Conservation (phyloP, 2,888 invertebrate genomes). For the Pecten maximus region DNA sequence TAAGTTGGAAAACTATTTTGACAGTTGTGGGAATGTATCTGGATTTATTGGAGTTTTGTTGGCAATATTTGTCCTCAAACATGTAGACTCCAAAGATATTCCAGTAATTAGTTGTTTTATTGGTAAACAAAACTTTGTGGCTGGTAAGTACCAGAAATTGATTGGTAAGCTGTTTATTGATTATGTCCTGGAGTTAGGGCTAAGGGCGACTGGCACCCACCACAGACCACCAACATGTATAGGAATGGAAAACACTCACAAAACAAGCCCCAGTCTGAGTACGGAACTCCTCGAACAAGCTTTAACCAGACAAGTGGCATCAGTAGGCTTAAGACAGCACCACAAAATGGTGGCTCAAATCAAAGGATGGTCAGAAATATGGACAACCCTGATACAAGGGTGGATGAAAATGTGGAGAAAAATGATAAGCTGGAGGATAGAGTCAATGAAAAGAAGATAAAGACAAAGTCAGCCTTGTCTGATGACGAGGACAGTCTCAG, state of each 20-base stretch:
- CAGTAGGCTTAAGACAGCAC: background rate
- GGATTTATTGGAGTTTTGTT: background rate
- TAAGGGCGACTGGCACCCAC: background rate
- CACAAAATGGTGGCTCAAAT: background rate
- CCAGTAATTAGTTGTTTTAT: background rate
- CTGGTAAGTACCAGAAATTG: background rate
- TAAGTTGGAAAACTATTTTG: background rate
- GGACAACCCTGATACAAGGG: background rate
- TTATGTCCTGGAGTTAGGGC: background rate
- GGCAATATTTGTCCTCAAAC: background rate
- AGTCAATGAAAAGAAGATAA: background rate
- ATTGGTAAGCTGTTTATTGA: background rate
- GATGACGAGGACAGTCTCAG: slow-evolving; percentile 2
- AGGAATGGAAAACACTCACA: background rate
- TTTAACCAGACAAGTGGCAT: background rate
- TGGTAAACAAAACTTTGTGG: background rate
- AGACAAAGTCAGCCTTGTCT: background rate
- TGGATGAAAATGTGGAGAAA: background rate
- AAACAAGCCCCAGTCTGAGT: background rate
- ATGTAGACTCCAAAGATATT: background rate
- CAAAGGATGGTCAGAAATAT: background rate
- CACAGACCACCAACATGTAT: slow-evolving; percentile 23
- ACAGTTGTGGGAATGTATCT: background rate
- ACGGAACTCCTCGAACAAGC: slow-evolving; percentile 14
- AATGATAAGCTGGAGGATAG: background rate